Base-by-base conservation (phyloP, 2,797 vertebrate species). In the Onychomys torridus region DNA sequence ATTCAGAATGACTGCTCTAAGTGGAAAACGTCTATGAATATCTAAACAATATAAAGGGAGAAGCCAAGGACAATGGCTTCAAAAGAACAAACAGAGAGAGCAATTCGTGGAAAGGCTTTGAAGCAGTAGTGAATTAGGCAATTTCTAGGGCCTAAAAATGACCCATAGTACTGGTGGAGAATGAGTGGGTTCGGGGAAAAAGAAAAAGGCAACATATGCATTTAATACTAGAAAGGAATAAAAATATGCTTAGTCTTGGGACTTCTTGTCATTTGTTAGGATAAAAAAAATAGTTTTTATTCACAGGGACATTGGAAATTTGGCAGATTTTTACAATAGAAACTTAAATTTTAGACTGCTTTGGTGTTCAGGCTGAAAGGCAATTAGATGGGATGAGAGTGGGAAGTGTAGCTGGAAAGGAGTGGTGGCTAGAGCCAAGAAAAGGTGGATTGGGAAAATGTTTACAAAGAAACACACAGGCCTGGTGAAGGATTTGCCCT, bases 311-410 rank as follows among this genome's bases (percentile, higher is more conserved):
- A 75, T 21, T 46, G 10, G 67, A 92, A 43, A 88, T 19, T 86
- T 75, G 90, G 8, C 89, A 87, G 23, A 43, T 9, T 65, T 81
- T 59, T 76, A 29, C 67, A 93, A 4, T 46, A 91, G 32, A 76
- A 76, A 46, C 21, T 59, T 84, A 11, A 25, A 65, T 94, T 92
- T 93, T 92, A 93, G 46, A 27, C 84, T 14, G 17, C 21, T 92
- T 63, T 71, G 29, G 11, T 65, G 92, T 63, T 21, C 11, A 43
- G 61, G 29, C 63, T 91, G 37, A 94, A 65, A 75, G 76, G 2
- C 2, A 5, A 52, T 59, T 49, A 55, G 27, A 87, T 11, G 3
- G 16, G 14, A 29, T 5, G 49, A 83, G 40, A 69, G 43, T 65
- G 4, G 81, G 89, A n/a, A 10, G 27, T 61, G 32, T 65, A 46